phyloP scores from a whole-genome alignment of 2,113 vertebrate genomes.

The Macaca fascicularis region DNA sequence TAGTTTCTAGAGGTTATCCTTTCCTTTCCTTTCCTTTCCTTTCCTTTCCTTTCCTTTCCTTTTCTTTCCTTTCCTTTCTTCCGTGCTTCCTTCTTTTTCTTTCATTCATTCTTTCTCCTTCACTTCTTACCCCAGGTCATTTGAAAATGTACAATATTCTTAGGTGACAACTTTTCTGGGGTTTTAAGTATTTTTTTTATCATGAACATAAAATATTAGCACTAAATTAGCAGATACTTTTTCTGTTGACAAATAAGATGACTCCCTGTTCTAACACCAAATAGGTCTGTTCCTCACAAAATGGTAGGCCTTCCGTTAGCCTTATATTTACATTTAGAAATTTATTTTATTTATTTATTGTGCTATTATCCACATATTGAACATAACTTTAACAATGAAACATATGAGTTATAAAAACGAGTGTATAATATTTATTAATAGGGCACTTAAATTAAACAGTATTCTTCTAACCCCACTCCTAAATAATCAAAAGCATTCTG shows the following conservation, averaged over 20 bases:
- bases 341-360: background rate
- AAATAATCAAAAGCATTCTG: background rate
- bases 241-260: background rate
- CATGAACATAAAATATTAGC: background rate
- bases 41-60: background rate
- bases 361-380: background rate
- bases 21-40: background rate
- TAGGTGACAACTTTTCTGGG: background rate
- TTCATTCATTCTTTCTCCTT: no score
- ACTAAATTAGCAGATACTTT: background rate
- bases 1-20: background rate
- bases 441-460: background rate
- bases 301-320: background rate
- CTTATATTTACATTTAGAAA: background rate
- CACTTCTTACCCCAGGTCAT: background rate
- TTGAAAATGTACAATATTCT: background rate
- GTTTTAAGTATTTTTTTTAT: background rate
- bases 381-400: constrained; percentile 5
- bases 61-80: background rate
- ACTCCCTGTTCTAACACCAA: background rate
- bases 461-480: background rate
- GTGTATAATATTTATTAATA: background rate
- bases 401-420: background rate
- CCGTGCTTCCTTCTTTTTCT: background rate
- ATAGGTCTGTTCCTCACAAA: background rate